Evolutionary conservation across 2,888 invertebrate species (phyloP).

Genomic region (Mantis religiosa): DNA sequence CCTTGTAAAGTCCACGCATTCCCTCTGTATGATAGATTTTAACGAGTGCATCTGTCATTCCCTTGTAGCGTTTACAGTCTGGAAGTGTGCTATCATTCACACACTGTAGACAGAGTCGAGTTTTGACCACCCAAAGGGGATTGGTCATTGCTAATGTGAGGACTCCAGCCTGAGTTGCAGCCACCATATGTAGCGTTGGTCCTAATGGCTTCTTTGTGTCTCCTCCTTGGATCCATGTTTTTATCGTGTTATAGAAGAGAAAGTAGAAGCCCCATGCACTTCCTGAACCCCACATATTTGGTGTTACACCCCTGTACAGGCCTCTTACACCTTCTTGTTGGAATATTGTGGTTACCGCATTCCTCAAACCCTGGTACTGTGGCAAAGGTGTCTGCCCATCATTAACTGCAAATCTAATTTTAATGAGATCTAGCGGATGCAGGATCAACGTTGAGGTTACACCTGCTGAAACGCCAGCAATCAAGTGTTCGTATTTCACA

Average conservation of each 20-base stretch:
- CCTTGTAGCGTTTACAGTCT: constrained; percentile 71
- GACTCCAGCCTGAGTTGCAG: constrained; percentile 87
- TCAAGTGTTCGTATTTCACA: constrained; percentile 87
- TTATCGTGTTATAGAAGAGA: constrained; percentile 93
- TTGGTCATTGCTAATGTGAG: constrained; percentile 89
- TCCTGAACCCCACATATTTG: constrained; percentile 96
- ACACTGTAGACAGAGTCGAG: constrained; percentile 93
- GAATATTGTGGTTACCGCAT: constrained; percentile 80
- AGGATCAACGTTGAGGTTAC: constrained; percentile 90
- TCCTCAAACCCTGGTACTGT: constrained; percentile 78
- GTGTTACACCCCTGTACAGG: constrained; percentile 92
- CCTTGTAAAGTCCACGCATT: constrained; percentile 86
- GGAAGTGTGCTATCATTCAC: constrained; percentile 47
- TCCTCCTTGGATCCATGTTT: constrained; percentile 88
- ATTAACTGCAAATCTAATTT: constrained; percentile 86
- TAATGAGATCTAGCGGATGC: constrained; percentile 95
- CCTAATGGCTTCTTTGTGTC: constrained; percentile 78
- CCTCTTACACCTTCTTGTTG: constrained; percentile 84
- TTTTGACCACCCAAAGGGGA: constrained; percentile 99
- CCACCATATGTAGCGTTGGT: constrained; percentile 82
- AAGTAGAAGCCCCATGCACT: constrained; percentile 99
- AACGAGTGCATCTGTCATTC: constrained; percentile 84
- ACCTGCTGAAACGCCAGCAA: constrained; percentile 95
- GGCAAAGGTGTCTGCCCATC: constrained; percentile 84
- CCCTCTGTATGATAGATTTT: constrained; percentile 92